A percentile compares a stretch with the other conserved stretches of the same genome.
phyloP scores from a whole-genome alignment of 2,888 invertebrate species.

The Noctua comes region DNA sequence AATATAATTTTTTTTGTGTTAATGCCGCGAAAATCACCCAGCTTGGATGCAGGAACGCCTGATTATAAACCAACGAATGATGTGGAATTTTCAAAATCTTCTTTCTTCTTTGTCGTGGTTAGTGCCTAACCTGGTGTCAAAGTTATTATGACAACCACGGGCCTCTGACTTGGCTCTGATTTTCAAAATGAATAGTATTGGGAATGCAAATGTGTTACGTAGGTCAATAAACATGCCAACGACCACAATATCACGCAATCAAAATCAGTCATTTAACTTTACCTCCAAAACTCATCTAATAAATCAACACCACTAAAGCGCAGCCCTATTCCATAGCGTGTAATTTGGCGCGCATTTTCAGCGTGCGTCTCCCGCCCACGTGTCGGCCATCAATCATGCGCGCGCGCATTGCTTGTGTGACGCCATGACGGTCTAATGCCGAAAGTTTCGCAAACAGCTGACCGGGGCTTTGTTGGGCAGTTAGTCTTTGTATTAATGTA shows the following conservation, averaged over 20 bases:
- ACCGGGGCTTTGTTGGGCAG: conserved; percentile 73
- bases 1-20: neutral
- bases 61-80: neutral
- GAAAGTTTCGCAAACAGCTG: conserved; percentile 81
- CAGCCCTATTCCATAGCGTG: conserved; percentile 71
- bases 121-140: too few relatives aligned
- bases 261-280: conserved; percentile 1
- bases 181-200: neutral
- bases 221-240: neutral
- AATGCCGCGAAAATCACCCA: too few relatives aligned
- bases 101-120: too few relatives aligned
- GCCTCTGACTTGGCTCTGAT: too few relatives aligned
- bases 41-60: neutral
- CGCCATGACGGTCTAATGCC: conserved; percentile 81
- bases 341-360: conserved; percentile 85
- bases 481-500: conserved; percentile 69
- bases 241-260: neutral
- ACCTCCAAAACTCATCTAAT: conserved; percentile 26
- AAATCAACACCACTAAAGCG: conserved; percentile 57
- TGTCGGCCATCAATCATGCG: conserved; percentile 84
- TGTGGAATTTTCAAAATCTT: neutral
- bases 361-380: conserved; percentile 82
- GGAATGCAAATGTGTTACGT: neutral
- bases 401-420: conserved; percentile 81
- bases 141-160: too few relatives aligned